Base-by-base conservation (phyloP, 2,888 invertebrate genomes). In the Drosophila parthenogenetica region DNA sequence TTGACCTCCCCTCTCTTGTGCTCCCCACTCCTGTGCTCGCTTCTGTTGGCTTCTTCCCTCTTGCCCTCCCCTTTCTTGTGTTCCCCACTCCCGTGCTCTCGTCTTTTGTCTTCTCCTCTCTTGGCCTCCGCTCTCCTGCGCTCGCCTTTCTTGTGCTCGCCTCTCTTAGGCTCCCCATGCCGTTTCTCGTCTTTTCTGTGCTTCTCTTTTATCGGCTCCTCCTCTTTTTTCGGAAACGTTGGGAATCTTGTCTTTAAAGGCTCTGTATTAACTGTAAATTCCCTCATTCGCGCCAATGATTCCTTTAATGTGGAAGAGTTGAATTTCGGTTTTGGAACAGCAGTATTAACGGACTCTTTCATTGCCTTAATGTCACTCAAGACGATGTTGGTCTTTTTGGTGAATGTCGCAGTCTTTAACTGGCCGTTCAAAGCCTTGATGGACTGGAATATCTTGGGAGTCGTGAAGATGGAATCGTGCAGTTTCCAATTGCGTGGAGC, bases 231-330 rank as follows among this genome's bases (percentile, higher is more conserved):
- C 0, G 29, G 8, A 1, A 46, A 25, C 1, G 35, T 1, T 8
- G 69, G 58, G 10, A 75, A 43, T 5, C 43, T 29, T 1, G 43
- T 19, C 14, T 25, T 39, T 0, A 45, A n/a, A 8, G 40, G 43
- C 8, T n/a, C 10, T 3, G 43, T 10, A 1, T 4, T 8, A 8
- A 7, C 5, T 10, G 37, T 62, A 0, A 37, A n/a, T 14, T 74
- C 79, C 0, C 40, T 59, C 11, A 74, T 40, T 0, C 75, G 74
- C 5, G 37, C 16, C 45, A 74, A 13, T 5, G 75, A 73, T 1
- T 57, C 59, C 17, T 32, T 22, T 2, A 74, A 50, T 13, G 49
- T 5, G 1, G 59, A 42, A n/a, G 29, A 13, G 0, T 0, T 7
- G 0, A 43, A 17, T 3, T n/a, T 17, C 3, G 4, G 5, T 19